Base-by-base conservation (phyloP, 2,113 vertebrate genomes). In the Apodemus sylvaticus region DNA sequence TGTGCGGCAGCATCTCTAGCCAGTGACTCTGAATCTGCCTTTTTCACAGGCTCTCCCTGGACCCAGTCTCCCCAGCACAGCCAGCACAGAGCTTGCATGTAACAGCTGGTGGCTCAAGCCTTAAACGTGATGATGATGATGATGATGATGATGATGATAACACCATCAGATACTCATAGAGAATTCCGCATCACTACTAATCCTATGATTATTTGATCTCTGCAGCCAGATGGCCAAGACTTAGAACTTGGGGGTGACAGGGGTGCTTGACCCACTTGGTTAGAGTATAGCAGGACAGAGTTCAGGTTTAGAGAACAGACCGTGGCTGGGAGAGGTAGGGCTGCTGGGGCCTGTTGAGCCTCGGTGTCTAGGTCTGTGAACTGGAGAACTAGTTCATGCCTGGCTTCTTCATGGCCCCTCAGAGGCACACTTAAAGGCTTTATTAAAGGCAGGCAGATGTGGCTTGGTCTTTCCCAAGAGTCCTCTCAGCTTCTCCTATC, bases 381-480 rank as follows among this genome's bases (percentile, higher is more conserved):
- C 58, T 26, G 89, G 73, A 76, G 55, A 85, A 17, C 68, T 36
- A 77, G 29, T 6, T 14, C 22, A 74, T 0, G 20, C 51, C 74
- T 58, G 22, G 29, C 53, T 86, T 60, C 53, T 45, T 86, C 92
- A 5, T 42, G 51, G 64, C 31, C 22, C 26, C 1, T 0, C 2
- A 24, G 74, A 86, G 62, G 73, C 29, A 14, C 1, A 68, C 58
- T 82, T 62, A 94, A 79, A 90, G 42, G 68, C 19, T 73, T 83
- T 76, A 68, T 53, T 86, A 86, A 86, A 22, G 39, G 48, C 86
- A 86, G 92, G 55, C 92, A 91, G 85, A 95, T 93, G 66, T 64
- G 60, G 48, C 77, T 87, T 90, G 11, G 19, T 55, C 93, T 89
- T 76, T 51, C 74, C 64, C 39, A 93, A 60, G 55, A 90, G 64